Base-by-base conservation (phyloP, 2,113 vertebrate species). In the Ameiurus melas region DNA sequence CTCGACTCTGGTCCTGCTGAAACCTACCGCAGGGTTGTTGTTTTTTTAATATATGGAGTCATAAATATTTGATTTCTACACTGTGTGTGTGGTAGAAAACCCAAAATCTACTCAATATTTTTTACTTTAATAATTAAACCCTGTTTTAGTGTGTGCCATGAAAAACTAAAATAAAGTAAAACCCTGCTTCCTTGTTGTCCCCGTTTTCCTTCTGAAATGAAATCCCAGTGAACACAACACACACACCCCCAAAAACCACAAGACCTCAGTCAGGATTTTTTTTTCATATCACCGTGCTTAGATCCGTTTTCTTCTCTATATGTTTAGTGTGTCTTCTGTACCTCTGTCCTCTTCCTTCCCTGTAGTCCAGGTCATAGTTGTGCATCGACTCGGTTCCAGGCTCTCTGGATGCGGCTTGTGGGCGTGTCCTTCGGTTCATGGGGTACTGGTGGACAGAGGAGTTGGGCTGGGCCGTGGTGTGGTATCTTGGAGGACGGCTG, bases 401-500 rank as follows among this genome's bases (percentile, higher is more conserved):
- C 47, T 97, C 96, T 85, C 94, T 91, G 84, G 94, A 91, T 57
- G 93, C 87, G 0, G 93, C 93, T 79, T 96, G 97, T 89, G 96
- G 97, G 77, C 96, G 96, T 85, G 95, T 91, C 81, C 93, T 95
- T 9, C 94, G 90, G 0, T 96, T 96, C 16, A 96, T 94, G 0
- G 97, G 93, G 90, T 97, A 99, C 93, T 99, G 98, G 93, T 98
- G 97, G 55, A 96, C 92, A 0, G 98, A 99, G 25, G 97, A 97
- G 0, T 97, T 98, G 84, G 96, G 97, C 92, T 99, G 98, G 0
- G 93, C 92, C 0, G 97, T 96, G 4, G 96, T 97, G 92, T 97
- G 95, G 92, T 95, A 98, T 0, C 94, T 97, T 20, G 96, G 97
- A 1, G 98, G 98, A 60, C 96, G 91, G 93, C 95, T 96, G 92